phyloP scores from a whole-genome alignment of 1,140 invertebrate species.

The Planococcus citri region DNA sequence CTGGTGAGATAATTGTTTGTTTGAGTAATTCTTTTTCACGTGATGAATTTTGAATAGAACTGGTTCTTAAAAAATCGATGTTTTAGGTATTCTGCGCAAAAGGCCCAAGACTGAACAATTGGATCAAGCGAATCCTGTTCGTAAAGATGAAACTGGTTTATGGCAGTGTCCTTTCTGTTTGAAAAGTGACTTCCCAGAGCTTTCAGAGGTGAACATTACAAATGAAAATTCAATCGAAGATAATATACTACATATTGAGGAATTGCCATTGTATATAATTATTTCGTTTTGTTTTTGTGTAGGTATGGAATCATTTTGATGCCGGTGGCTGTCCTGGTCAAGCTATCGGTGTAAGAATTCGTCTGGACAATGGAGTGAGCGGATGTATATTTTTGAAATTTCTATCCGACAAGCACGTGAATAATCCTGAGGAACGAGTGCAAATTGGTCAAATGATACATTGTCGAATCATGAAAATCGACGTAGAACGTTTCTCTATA shows the following conservation, averaged over 20 bases:
- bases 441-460: constrained; percentile 76
- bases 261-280: neutral
- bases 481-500: constrained; percentile 85
- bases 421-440: constrained; percentile 85
- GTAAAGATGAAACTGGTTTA: constrained; percentile 82
- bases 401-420: constrained; percentile 85
- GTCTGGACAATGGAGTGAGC: constrained; percentile 84
- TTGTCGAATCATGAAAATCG: constrained; percentile 88
- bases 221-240: no score
- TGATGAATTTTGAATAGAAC: neutral
- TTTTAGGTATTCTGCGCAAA: constrained; percentile 56
- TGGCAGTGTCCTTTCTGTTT: constrained; percentile 97
- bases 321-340: constrained; percentile 88
- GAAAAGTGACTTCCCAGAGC: constrained; percentile 87
- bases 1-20: no score
- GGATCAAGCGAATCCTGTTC: constrained; percentile 87
- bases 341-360: constrained; percentile 77
- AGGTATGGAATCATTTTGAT: constrained; percentile 96
- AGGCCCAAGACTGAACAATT: constrained; percentile 86
- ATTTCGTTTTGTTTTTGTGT: constrained; percentile 13
- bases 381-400: constrained; percentile 94
- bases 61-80: neutral
- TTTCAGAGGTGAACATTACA: constrained; percentile 57
- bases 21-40: constrained; percentile 30
- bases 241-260: no score